Base-by-base conservation (phyloP, 2,113 vertebrate genomes). In the Ibidorhyncha struthersii region DNA sequence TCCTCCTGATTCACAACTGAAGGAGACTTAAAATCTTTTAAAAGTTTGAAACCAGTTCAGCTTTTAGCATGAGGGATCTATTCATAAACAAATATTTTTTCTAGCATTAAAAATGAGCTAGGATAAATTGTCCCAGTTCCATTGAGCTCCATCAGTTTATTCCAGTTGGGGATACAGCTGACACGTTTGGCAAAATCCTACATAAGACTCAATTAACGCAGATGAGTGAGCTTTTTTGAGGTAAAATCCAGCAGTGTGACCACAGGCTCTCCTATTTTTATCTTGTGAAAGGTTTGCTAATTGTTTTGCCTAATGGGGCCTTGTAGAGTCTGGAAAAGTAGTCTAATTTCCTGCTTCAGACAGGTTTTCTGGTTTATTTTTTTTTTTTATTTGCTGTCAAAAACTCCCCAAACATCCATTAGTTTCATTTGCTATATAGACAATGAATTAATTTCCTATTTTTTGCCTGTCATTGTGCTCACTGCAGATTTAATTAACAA, bases 391-490 rank as follows among this genome's bases (percentile, higher is more conserved):
- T 71, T 82, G 19, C 92, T 94, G 89, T 92, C 82, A 90, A 41
- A 96, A 93, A 8, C 1, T 10, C 73, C 89, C 65, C 34, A 56
- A 94, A 76, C 84, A 85, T 76, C 79, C 91, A 92, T 96, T 97
- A 90, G 76, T 92, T 92, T 85, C 27, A 61, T 83, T 93, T 89
- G 47, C 47, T 94, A 5, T 47, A 49, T 19, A 89, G 93, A 71
- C 17, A 92, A 94, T 82, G 88, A 93, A 97, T 93, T 96, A 87
- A 95, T 98, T 97, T 90, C 61, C 53, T 72, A 38, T 74, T 84
- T 70, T 95, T 92, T 86, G n/a, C 50, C 73, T 76, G 83, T 82
- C 76, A 38, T 70, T 83, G 65, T 91, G 25, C 81, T 89, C 80
- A 27, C 63, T 88, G 77, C 63, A 62, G 84, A 82, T 82, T 95